These are phyloP conservation scores for Barnardius zonarius DNA, from an alignment of 2,113 vertebrate genomes.

Conservation along the genomic window DNA sequence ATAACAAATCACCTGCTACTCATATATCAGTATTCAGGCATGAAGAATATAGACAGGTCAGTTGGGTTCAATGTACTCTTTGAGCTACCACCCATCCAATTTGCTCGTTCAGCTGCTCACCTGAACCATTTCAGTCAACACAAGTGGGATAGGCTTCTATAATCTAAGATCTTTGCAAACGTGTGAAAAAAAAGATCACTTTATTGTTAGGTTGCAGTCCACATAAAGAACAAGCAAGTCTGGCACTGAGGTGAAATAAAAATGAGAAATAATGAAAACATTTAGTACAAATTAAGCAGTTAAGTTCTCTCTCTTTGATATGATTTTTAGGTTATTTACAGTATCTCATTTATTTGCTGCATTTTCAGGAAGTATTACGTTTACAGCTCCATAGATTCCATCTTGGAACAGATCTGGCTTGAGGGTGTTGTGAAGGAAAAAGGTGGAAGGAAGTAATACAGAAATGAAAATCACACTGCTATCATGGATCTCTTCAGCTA, in stretches of 20 bases:
- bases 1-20: not conserved
- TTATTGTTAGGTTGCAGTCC: not conserved
- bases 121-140: not conserved
- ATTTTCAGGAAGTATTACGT: conserved; percentile 29
- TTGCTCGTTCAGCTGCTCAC: not conserved
- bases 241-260: not conserved
- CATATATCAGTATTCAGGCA: not conserved
- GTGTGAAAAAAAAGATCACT: not conserved
- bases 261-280: not conserved
- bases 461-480: not conserved
- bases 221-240: not conserved
- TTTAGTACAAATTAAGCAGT: not conserved
- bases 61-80: not conserved
- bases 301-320: not conserved
- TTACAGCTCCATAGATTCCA: not conserved
- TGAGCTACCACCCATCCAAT: not conserved
- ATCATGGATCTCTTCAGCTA: not conserved
- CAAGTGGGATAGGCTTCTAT: not conserved
- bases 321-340: not conserved
- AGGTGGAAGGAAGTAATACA: conserved; percentile 31
- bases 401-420: not conserved
- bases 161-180: not conserved
- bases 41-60: not conserved
- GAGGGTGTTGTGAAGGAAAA: not conserved
- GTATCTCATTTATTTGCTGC: not conserved